Evolutionary conservation across 2,888 invertebrate genomes (phyloP).

Genomic region (Clivina fossor): DNA sequence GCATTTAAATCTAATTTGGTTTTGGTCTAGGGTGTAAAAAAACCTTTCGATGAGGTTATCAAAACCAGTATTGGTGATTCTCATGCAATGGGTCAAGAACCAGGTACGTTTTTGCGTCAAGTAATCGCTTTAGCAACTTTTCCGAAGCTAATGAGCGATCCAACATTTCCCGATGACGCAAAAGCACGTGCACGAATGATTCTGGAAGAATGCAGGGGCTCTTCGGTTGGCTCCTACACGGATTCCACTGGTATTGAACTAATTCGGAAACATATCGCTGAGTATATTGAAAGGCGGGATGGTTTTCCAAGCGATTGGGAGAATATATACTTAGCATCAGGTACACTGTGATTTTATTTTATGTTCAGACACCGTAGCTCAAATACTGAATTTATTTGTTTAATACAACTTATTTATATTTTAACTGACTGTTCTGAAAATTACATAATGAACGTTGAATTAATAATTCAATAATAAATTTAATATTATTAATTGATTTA

Average conservation of each 20-base stretch:
- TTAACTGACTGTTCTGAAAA: too few species aligned
- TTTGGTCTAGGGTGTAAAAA: slow-evolving; percentile 77
- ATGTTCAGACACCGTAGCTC: too few species aligned
- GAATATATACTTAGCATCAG: slow-evolving; percentile 82
- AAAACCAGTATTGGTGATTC: slow-evolving; percentile 98
- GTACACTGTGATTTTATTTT: too few species aligned
- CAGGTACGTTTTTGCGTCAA: slow-evolving; percentile 94
- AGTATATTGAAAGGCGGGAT: slow-evolving; percentile 85
- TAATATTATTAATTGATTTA: too few species aligned
- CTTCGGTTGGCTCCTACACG: slow-evolving; percentile 88
- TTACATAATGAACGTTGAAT: too few species aligned
- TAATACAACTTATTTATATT: too few species aligned
- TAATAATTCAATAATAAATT: too few species aligned
- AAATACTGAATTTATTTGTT: too few species aligned
- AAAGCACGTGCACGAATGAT: slow-evolving; percentile 71
- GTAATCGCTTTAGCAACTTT: slow-evolving; percentile 78
- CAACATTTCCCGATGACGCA: slow-evolving; percentile 79
- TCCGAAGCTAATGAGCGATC: slow-evolving; percentile 73
- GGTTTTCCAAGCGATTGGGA: slow-evolving; percentile 71
- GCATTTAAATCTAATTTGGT: too few species aligned
- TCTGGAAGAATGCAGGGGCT: slow-evolving; percentile 70
- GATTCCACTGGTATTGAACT: slow-evolving; percentile 88
- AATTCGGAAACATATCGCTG: slow-evolving; percentile 82
- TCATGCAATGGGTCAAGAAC: slow-evolving; percentile 95
- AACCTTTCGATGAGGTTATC: slow-evolving; percentile 91